Evolutionary conservation across 2,113 vertebrate genomes (phyloP).

Genomic region (Vombatus ursinus): DNA sequence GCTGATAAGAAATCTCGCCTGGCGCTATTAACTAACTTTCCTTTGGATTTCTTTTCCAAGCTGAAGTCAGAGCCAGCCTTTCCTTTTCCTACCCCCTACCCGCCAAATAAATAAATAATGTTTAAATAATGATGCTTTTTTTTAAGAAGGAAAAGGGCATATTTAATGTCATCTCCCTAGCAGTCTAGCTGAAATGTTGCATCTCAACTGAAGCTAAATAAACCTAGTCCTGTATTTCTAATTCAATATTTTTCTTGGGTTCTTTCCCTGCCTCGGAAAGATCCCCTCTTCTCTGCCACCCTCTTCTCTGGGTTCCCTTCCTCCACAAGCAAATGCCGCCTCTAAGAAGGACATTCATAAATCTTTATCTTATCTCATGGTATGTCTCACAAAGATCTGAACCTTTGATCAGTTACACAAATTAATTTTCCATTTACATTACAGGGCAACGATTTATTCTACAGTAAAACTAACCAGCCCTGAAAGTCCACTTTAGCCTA

Average conservation of each 20-base stretch:
- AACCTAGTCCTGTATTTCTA: conserved; percentile 58
- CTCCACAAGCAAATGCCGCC: conserved; percentile 52
- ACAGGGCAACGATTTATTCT: conserved; percentile 74
- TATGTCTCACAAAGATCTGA: conserved; percentile 75
- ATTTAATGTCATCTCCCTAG: conserved; percentile 75
- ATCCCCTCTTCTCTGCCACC: not conserved
- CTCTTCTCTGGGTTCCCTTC: not conserved
- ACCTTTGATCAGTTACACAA: conserved; percentile 76
- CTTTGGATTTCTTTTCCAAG: conserved; percentile 3
- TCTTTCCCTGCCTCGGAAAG: conserved; percentile 65
- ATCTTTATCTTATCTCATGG: conserved; percentile 80
- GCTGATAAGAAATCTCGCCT: not conserved
- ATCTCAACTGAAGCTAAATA: conserved; percentile 60
- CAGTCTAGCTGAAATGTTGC: conserved; percentile 64
- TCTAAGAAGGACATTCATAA: conserved; percentile 71
- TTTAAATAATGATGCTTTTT: conserved; percentile 17
- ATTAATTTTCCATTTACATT: conserved; percentile 83
- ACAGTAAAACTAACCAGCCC: conserved; percentile 75
- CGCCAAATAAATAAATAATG: conserved; percentile 60
- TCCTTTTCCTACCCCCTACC: not conserved
- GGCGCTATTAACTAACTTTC: not conserved
- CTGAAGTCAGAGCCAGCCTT: not conserved
- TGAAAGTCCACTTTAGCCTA: conserved; percentile 58
- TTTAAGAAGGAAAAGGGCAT: conserved; percentile 61
- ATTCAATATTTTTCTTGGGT: conserved; percentile 67